Percentiles rank a stretch among this genome's conserved stretches.
These are phyloP conservation scores for Psilopsiagon aurifrons DNA, from an alignment of 2,113 vertebrate genomes.

Conservation along the genomic window DNA sequence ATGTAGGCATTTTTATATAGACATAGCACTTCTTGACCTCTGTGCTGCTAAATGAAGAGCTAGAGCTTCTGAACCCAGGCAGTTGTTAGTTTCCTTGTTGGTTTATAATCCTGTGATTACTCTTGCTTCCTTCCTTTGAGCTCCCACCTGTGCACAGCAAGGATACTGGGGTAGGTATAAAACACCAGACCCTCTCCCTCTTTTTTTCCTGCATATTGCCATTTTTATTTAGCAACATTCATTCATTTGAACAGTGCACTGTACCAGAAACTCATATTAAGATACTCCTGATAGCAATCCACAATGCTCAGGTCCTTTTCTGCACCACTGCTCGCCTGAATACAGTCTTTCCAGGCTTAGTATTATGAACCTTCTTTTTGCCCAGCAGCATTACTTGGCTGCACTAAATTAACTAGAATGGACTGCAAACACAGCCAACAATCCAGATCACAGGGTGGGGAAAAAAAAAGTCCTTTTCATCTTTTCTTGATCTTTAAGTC, in stretches of 20 bases:
- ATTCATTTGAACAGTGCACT: background rate
- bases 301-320: background rate
- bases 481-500: background rate
- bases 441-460: background rate
- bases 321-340: background rate
- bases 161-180: background rate
- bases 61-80: background rate
- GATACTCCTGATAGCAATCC: background rate
- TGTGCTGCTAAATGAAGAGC: background rate
- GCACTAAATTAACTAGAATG: background rate
- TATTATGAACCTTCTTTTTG: background rate
- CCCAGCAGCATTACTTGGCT: background rate
- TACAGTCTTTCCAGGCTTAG: background rate
- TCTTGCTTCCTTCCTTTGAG: background rate
- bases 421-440: background rate
- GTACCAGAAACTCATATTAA: background rate
- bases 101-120: background rate
- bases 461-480: background rate
- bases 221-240: background rate
- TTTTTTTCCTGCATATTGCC: background rate
- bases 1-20: background rate
- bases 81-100: background rate
- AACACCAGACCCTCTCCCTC: background rate
- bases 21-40: background rate
- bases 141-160: background rate